Conservation (phyloP, 2,113 vertebrate species). For the Eretmodus cyanostictus region DNA sequence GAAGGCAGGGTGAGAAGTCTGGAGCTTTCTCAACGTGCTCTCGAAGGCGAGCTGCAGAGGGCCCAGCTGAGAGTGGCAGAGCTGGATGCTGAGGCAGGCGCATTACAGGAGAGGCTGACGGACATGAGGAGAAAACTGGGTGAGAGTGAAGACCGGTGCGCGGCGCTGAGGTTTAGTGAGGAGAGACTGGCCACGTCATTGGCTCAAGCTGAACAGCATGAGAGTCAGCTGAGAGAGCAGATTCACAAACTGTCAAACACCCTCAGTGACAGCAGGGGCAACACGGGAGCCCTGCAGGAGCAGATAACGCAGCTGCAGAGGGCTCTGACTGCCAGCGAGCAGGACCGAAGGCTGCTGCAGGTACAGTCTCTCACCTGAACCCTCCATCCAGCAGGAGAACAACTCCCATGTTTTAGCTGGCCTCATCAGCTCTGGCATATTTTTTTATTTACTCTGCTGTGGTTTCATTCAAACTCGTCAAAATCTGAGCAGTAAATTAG, state of each 20-base stretch:
- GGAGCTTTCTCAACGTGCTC: constrained; percentile 59
- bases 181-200: constrained; percentile 57
- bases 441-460: constrained; percentile 43
- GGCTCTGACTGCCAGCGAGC: constrained; percentile 66
- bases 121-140: constrained; percentile 62
- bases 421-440: constrained; percentile 6
- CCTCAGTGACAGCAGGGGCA: constrained; percentile 52
- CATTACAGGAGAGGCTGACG: constrained; percentile 61
- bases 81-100: constrained; percentile 59
- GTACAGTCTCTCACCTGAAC: constrained; percentile 27
- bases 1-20: constrained; percentile 57
- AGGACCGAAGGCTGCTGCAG: constrained; percentile 73
- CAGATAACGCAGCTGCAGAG: constrained; percentile 68
- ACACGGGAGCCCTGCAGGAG: constrained; percentile 60
- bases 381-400: neutral
- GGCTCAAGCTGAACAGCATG: constrained; percentile 65
- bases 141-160: constrained; percentile 64
- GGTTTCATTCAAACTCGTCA: constrained; percentile 42
- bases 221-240: constrained; percentile 68
- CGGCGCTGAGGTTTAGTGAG: constrained; percentile 50
- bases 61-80: constrained; percentile 58
- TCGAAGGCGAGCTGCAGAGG: constrained; percentile 73
- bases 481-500: constrained; percentile 44
- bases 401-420: neutral
- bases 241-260: constrained; percentile 60